A percentile compares a stretch with the other conserved stretches of the same genome.
Evolutionary conservation across 2,113 vertebrate species (phyloP).

Genomic region (Dendropsophus ebraccatus): DNA sequence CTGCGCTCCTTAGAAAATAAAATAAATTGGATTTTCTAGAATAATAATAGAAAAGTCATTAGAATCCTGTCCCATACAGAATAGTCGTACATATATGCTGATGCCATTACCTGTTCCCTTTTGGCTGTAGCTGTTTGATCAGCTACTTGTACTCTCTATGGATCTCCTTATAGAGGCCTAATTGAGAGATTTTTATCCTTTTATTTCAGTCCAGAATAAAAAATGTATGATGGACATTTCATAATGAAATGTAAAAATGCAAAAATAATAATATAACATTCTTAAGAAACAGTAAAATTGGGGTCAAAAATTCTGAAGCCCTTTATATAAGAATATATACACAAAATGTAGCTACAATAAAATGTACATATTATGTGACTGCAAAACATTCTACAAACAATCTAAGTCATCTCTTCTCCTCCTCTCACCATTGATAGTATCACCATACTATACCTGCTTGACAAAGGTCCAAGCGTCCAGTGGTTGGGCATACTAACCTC

Average conservation of each 20-base stretch:
- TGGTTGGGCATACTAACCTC: too few relatives aligned
- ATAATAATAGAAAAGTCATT: conserved; percentile 34
- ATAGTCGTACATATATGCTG: conserved; percentile 2
- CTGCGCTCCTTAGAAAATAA: conserved; percentile 9
- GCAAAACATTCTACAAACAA: too few relatives aligned
- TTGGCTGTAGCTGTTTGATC: conserved; percentile 83
- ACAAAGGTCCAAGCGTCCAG: too few relatives aligned
- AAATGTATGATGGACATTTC: conserved; percentile 82
- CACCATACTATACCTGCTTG: too few relatives aligned
- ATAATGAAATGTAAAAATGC: conserved; percentile 85
- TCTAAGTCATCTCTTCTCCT: too few relatives aligned
- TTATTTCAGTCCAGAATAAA: conserved; percentile 82
- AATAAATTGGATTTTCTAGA: conserved; percentile 40
- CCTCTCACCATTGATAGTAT: too few relatives aligned
- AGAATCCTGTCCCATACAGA: conserved; percentile 12
- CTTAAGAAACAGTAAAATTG: conserved; percentile 51
- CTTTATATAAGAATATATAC: not conserved
- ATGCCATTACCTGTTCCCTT: conserved; percentile 75
- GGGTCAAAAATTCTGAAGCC: not conserved
- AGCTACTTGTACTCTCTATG: conserved; percentile 77
- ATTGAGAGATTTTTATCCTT: conserved; percentile 83
- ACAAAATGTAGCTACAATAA: not conserved
- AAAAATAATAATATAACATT: conserved; percentile 78
- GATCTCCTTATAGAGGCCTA: conserved; percentile 81
- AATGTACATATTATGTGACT: not conserved